Percentiles rank a stretch among this genome's conserved stretches.
These are phyloP conservation scores for Apotomis turbidana DNA, from an alignment of 2,888 invertebrate species.

Conservation along the genomic window DNA sequence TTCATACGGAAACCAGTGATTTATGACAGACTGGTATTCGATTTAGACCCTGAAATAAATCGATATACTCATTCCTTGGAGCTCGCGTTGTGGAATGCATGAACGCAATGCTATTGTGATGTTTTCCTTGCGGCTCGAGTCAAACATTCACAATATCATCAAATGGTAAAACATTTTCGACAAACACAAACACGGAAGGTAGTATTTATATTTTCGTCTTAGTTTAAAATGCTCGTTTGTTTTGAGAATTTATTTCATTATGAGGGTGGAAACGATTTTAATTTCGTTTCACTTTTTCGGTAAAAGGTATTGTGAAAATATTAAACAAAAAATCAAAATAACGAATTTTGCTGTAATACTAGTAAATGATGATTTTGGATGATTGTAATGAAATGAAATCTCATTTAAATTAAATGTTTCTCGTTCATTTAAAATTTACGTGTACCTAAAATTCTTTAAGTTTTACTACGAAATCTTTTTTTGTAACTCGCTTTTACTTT, in stretches of 20 bases:
- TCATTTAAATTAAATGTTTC: constrained; percentile 41
- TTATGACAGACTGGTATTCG: constrained; percentile 75
- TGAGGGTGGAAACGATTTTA: constrained; percentile 43
- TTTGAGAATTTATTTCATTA: constrained; percentile 58
- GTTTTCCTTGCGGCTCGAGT: constrained; percentile 62
- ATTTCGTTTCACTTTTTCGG: constrained; percentile 36
- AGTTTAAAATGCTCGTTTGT: constrained; percentile 57
- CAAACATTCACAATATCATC: constrained; percentile 74
- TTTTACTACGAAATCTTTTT: constrained; percentile 45
- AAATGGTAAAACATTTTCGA: constrained; percentile 78
- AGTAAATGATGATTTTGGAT: too few species aligned
- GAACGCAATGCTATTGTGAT: constrained; percentile 73
- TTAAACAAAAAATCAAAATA: too few species aligned
- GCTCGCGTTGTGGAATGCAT: constrained; percentile 77
- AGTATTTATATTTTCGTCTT: constrained; percentile 78
- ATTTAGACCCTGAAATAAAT: constrained; percentile 49
- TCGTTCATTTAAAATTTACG: constrained; percentile 49
- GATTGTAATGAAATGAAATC: constrained; percentile 46
- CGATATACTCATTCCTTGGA: constrained; percentile 80
- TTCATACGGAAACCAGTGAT: constrained; percentile 67
- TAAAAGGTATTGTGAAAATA: too few species aligned
- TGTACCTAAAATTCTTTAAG: constrained; percentile 57
- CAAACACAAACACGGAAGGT: constrained; percentile 77
- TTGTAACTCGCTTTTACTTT: constrained; percentile 59
- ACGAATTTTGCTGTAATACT: too few species aligned